phyloP scores from a whole-genome alignment of 2,113 vertebrate genomes.

The Todiramphus saurophagus region DNA sequence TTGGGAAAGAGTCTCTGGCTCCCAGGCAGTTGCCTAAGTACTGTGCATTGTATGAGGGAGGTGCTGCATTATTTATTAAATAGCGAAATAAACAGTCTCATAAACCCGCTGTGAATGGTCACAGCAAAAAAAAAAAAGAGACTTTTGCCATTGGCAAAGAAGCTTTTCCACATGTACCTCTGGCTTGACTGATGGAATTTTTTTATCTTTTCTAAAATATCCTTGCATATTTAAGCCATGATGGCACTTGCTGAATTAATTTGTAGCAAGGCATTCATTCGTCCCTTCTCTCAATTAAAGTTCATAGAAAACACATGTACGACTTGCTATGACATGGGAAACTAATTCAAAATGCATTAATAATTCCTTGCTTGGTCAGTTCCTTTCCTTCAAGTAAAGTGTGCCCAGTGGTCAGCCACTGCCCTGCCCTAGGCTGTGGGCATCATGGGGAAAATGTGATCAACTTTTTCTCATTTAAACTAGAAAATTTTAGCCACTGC shows the following conservation, averaged over 20 bases:
- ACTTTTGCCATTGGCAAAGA: neutral
- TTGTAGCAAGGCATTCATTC: neutral
- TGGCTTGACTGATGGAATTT: neutral
- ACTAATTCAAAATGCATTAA: neutral
- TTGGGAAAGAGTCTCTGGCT: neutral
- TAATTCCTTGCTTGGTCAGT: neutral
- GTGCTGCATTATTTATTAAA: constrained; percentile 33
- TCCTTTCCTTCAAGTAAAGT: neutral
- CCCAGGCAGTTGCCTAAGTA: neutral
- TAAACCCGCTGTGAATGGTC: neutral
- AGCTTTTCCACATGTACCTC: neutral
- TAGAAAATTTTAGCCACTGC: neutral
- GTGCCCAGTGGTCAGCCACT: neutral
- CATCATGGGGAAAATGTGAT: neutral
- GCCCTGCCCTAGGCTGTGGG: neutral
- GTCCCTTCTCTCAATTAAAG: neutral
- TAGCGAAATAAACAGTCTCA: neutral
- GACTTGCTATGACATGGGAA: neutral
- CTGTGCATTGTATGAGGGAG: neutral
- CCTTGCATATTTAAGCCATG: constrained; percentile 44
- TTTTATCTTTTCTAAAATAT: constrained; percentile 41
- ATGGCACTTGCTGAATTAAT: constrained; percentile 40
- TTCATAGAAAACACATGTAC: constrained; percentile 12
- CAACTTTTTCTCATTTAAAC: neutral
- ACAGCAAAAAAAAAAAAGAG: neutral